Conservation (phyloP, 2,797 vertebrate species). For the Siniperca undulata region DNA sequence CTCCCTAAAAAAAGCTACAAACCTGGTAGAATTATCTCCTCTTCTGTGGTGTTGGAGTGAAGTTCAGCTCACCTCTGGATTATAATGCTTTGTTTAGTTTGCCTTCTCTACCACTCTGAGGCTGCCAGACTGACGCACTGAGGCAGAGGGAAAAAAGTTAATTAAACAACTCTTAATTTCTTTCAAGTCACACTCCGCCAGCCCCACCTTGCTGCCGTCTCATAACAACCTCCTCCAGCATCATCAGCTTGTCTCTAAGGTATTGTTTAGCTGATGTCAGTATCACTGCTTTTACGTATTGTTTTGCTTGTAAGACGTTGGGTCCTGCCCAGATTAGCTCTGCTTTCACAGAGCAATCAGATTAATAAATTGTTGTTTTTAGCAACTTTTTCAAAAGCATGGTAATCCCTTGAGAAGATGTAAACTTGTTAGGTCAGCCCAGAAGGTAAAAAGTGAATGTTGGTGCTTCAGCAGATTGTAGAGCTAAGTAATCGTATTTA, state of each 20-base stretch:
- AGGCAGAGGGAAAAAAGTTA: slow-evolving; percentile 44
- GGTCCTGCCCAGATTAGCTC: slow-evolving; percentile 22
- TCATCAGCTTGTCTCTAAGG: slow-evolving; percentile 44
- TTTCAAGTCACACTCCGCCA: slow-evolving; percentile 59
- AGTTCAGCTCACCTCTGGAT: slow-evolving; percentile 35
- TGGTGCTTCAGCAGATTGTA: slow-evolving; percentile 62
- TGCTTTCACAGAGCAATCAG: slow-evolving; percentile 30
- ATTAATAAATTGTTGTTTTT: slow-evolving; percentile 55
- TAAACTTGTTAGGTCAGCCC: slow-evolving; percentile 69
- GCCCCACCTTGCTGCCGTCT: slow-evolving; percentile 56
- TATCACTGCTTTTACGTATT: slow-evolving; percentile 26
- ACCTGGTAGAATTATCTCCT: slow-evolving; percentile 4
- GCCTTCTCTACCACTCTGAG: slow-evolving; percentile 10
- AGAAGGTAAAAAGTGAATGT: slow-evolving; percentile 60
- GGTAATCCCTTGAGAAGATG: slow-evolving; percentile 51
- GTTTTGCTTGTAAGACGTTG: slow-evolving; percentile 28
- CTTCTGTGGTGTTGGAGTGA: slow-evolving; percentile 3
- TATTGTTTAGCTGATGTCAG: slow-evolving; percentile 41
- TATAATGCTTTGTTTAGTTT: slow-evolving; percentile 40
- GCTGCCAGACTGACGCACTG: slow-evolving; percentile 29
- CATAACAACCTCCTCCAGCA: slow-evolving; percentile 19
- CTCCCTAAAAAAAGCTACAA: slow-evolving; percentile 34
- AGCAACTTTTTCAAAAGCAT: slow-evolving; percentile 52
- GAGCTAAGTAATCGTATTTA: slow-evolving; percentile 71
- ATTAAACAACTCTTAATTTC: slow-evolving; percentile 71